phyloP scores from a whole-genome alignment of 2,797 vertebrate genomes.

The Zalophus californianus region DNA sequence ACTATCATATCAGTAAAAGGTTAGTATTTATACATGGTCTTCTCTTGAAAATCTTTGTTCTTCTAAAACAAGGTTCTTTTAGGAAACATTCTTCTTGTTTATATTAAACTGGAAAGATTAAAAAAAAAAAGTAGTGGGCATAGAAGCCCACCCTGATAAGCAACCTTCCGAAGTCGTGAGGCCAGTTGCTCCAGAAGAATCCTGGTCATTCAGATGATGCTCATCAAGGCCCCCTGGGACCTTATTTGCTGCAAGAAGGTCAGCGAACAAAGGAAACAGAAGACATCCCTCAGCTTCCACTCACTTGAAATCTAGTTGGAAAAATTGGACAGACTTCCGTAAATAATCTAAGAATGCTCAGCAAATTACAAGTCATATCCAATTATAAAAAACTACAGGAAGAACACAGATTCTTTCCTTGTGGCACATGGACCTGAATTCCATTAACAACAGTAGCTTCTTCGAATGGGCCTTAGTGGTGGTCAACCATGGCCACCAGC shows the following conservation, averaged over 20 bases:
- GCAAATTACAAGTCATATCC: not conserved
- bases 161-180: not conserved
- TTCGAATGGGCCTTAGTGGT: not conserved
- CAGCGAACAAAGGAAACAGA: not conserved
- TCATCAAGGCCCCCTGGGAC: not conserved
- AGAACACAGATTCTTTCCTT: not conserved
- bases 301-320: not conserved
- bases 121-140: not conserved
- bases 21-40: not conserved
- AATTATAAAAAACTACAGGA: not conserved
- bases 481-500: not conserved
- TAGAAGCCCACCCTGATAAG: not conserved
- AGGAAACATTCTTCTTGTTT: not conserved
- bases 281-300: not conserved
- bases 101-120: not conserved
- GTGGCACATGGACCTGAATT: not conserved
- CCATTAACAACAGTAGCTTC: not conserved
- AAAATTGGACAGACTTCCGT: not conserved
- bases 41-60: not conserved
- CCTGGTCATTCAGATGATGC: not conserved
- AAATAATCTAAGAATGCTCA: slow-evolving; percentile 24
- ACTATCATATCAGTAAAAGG: not conserved
- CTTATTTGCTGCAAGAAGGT: too few species aligned
- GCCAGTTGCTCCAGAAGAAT: not conserved
- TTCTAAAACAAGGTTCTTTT: not conserved